These are phyloP conservation scores for Trinorchestia longiramus DNA, from an alignment of 1,140 invertebrate species.

Conservation along the genomic window DNA sequence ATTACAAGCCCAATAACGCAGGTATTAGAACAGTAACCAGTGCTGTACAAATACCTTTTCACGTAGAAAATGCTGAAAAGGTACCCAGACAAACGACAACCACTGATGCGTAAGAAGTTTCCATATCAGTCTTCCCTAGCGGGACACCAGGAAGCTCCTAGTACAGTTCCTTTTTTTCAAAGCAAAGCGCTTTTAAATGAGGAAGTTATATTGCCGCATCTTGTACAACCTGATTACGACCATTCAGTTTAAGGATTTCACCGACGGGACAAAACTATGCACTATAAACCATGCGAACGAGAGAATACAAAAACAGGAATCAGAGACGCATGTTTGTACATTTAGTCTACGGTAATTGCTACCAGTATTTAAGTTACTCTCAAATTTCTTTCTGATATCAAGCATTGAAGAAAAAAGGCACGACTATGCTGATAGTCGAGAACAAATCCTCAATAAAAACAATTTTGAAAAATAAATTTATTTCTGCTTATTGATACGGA, in stretches of 20 bases:
- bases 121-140: no score
- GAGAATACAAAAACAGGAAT: not conserved
- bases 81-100: not conserved
- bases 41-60: no score
- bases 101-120: no score
- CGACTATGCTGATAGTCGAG: not conserved
- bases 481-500: no score
- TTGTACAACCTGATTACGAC: no score
- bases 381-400: not conserved
- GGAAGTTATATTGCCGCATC: not conserved
- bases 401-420: not conserved
- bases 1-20: no score
- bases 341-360: not conserved
- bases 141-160: not conserved
- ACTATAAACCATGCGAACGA: not conserved
- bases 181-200: not conserved
- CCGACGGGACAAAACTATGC: not conserved
- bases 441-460: not conserved
- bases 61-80: not conserved
- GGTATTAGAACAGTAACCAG: no score
- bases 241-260: not conserved
- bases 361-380: not conserved
- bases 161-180: not conserved
- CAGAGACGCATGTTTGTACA: not conserved
- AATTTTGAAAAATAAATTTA: no score